Conservation (phyloP, 2,797 vertebrate species). For the Phylloscopus collybita region DNA sequence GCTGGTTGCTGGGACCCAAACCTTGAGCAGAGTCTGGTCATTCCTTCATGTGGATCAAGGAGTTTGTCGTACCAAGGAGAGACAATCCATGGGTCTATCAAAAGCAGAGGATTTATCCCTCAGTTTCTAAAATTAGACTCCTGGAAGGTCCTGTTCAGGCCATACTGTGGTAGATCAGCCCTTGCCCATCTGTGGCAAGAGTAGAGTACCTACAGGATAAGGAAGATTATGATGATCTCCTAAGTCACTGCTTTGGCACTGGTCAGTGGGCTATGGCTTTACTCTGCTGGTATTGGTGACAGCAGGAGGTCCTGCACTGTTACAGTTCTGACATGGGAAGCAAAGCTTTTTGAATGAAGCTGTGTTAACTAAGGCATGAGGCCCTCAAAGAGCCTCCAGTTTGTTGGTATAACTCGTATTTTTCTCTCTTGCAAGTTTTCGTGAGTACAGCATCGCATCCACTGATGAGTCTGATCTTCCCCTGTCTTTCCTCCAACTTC, state of each 20-base stretch:
- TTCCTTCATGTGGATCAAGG: neutral
- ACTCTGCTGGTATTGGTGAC: neutral
- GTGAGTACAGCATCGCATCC: neutral
- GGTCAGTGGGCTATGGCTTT: neutral
- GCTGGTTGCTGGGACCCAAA: neutral
- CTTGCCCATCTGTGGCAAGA: conserved; percentile 28
- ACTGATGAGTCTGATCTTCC: neutral
- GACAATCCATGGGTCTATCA: neutral
- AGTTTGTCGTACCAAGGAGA: neutral
- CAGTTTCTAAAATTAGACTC: conserved; percentile 41
- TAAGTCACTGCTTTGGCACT: conserved; percentile 48
- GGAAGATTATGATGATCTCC: conserved; percentile 31
- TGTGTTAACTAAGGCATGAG: neutral
- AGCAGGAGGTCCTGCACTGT: neutral
- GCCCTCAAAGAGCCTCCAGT: neutral
- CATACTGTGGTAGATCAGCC: conserved; percentile 8
- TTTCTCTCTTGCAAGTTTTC: neutral
- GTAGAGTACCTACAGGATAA: conserved; percentile 13
- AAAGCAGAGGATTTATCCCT: neutral
- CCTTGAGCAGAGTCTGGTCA: accelerated
- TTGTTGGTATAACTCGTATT: neutral
- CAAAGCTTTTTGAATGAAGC: neutral
- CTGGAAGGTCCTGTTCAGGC: conserved; percentile 31
- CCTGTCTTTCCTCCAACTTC: neutral
- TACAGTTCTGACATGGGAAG: neutral